These are phyloP conservation scores for Bombus pyrosoma DNA, from an alignment of 1,140 invertebrate genomes.

Conservation along the genomic window DNA sequence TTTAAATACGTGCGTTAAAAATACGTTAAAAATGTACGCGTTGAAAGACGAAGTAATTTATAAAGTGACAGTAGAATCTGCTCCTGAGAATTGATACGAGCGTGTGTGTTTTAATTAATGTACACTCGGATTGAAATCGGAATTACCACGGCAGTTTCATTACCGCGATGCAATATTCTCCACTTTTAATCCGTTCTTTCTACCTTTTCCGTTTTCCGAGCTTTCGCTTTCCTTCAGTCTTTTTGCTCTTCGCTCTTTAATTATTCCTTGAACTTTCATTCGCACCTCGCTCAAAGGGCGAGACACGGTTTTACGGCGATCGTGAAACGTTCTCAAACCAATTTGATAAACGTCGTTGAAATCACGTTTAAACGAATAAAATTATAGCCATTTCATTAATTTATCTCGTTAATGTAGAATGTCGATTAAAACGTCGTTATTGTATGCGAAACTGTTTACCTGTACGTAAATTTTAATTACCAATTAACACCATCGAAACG, in stretches of 20 bases:
- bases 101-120: not conserved
- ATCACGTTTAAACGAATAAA: not conserved
- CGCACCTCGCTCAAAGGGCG: not conserved
- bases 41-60: not conserved
- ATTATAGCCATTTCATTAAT: not conserved
- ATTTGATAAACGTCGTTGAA: conserved; percentile 10
- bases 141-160: conserved; percentile 3
- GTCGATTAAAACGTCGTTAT: not conserved
- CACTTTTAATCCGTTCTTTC: not conserved
- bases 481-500: not conserved
- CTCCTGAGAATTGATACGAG: not conserved
- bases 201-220: not conserved
- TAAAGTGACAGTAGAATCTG: not conserved
- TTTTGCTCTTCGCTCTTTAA: conserved; percentile 4
- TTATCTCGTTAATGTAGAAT: not conserved
- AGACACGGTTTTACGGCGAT: not conserved
- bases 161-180: conserved; percentile 1
- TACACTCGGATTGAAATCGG: not conserved
- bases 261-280: conserved; percentile 30
- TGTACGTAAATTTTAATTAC: not conserved
- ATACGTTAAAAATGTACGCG: not conserved
- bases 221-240: not conserved
- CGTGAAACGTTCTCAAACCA: not conserved
- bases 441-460: not conserved
- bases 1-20: not conserved